Percentiles rank a stretch among this genome's conserved stretches.
phyloP scores from a whole-genome alignment of 2,888 invertebrate species.

The Polia nebulosa region DNA sequence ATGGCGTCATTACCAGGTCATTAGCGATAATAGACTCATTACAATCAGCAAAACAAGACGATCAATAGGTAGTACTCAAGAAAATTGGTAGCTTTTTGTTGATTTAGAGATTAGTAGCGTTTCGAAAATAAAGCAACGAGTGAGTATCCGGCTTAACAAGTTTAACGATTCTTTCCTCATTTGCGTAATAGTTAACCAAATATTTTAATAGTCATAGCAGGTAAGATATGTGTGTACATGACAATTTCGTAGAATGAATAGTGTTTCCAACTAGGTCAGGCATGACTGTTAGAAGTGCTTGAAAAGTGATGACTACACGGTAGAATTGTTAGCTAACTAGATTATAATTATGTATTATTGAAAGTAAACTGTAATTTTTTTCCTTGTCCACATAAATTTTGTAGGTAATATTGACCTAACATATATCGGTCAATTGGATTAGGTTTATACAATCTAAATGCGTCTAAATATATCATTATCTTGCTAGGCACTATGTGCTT shows the following conservation, averaged over 20 bases:
- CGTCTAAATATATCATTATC: not conserved
- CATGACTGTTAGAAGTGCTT: constrained; percentile 21
- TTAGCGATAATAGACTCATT: constrained; percentile 34
- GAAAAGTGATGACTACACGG: constrained; percentile 47
- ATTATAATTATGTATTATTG: no score
- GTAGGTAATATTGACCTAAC: not conserved
- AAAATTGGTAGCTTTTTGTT: constrained; percentile 37
- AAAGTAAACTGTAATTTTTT: constrained; percentile 18
- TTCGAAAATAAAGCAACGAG: not conserved
- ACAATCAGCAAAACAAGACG: constrained; percentile 38
- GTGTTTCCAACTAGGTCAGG: constrained; percentile 31
- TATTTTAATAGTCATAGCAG: not conserved
- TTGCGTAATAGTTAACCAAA: not conserved
- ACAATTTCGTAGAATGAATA: constrained; percentile 23
- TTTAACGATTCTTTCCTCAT: not conserved
- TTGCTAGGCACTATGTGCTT: not conserved
- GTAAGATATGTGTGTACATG: constrained; percentile 13
- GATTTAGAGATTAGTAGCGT: not conserved
- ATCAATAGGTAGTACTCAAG: constrained; percentile 25
- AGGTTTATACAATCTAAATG: not conserved
- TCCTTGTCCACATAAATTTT: constrained; percentile 14
- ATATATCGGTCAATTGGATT: constrained; percentile 4
- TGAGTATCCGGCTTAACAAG: not conserved
- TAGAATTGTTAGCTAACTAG: constrained; percentile 8
- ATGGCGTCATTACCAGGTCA: constrained; percentile 36